A percentile compares a stretch with the other conserved stretches of the same genome.
Evolutionary conservation across 1,140 invertebrate genomes (phyloP).

Genomic region (Chironomus tepperi): DNA sequence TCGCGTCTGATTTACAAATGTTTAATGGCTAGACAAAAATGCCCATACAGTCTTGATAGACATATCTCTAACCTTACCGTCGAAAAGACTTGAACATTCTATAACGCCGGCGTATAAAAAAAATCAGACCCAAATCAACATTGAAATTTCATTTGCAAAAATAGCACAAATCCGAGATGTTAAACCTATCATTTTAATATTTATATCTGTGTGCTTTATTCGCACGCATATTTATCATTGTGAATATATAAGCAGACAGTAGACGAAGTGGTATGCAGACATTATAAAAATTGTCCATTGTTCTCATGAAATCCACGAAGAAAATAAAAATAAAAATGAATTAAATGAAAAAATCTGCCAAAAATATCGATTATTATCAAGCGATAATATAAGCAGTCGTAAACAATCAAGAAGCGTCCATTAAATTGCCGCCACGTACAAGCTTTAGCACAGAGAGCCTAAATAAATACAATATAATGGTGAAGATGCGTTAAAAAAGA

Average conservation of each 20-base stretch:
- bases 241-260: background rate
- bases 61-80: background rate
- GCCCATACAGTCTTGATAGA: background rate
- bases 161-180: too few species aligned
- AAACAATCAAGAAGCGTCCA: conserved; percentile 3
- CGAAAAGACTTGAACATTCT: too few species aligned
- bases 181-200: too few species aligned
- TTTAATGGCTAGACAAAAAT: too few species aligned
- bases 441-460: too few species aligned
- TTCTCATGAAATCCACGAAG: too few species aligned
- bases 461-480: too few species aligned
- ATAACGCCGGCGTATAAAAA: background rate
- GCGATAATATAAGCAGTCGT: background rate
- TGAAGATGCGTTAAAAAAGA: background rate
- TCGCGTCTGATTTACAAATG: too few species aligned
- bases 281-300: background rate
- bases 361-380: background rate
- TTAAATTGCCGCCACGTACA: background rate
- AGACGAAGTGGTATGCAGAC: background rate
- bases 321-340: too few species aligned
- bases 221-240: background rate
- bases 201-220: background rate
- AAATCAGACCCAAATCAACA: background rate
- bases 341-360: background rate
- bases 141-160: too few species aligned